phyloP scores from a whole-genome alignment of 2,888 invertebrate species.

The Erannis defoliaria region DNA sequence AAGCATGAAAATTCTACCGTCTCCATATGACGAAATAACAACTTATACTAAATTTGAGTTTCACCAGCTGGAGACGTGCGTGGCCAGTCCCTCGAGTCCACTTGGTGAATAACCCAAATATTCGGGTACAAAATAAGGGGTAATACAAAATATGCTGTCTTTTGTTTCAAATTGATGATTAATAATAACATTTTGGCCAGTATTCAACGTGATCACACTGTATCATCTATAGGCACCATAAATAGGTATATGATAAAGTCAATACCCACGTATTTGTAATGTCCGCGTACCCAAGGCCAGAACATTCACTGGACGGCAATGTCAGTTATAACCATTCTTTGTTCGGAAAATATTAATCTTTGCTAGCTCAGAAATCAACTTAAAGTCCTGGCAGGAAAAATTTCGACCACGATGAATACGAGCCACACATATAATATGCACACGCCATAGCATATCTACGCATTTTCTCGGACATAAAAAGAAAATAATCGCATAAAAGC shows the following conservation, averaged over 20 bases:
- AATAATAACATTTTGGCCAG: background rate
- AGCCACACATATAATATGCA: background rate
- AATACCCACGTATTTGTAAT: slow-evolving; percentile 35
- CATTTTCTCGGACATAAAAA: no score
- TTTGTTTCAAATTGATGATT: background rate
- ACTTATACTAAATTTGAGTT: no score
- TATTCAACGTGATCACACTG: slow-evolving; percentile 6
- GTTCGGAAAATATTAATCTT: slow-evolving; percentile 14
- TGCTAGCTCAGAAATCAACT: background rate
- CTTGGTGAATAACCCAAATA: no score
- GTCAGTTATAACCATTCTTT: slow-evolving; percentile 26
- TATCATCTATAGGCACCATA: slow-evolving; percentile 22
- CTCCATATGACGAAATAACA: no score
- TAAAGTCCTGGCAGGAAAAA: background rate
- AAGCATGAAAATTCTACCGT: no score
- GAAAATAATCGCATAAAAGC: no score
- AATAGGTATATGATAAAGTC: slow-evolving; percentile 26
- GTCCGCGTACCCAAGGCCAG: slow-evolving; percentile 49
- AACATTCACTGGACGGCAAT: slow-evolving; percentile 50
- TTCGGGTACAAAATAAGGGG: no score
- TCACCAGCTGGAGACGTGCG: no score
- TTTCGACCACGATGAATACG: background rate
- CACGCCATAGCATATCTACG: no score
- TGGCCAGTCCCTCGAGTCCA: no score
- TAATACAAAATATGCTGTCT: background rate